Base-by-base conservation (phyloP, 2,113 vertebrate genomes). In the Ciconia boyciana region DNA sequence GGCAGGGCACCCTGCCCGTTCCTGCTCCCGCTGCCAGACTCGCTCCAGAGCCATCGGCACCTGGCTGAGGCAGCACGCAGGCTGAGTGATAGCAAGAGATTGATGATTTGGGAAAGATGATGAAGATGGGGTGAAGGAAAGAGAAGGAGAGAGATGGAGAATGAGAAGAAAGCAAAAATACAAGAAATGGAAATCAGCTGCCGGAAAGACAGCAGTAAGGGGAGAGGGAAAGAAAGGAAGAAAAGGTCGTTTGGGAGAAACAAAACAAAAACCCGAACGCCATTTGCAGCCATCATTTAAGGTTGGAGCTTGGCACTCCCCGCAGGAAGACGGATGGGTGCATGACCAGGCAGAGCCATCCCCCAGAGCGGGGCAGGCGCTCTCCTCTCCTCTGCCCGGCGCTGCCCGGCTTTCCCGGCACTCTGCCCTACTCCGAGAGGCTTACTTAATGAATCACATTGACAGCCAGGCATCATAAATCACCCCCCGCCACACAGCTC, bases 261-360 rank as follows among this genome's bases (percentile, higher is more conserved):
- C 16, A 22, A 24, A 61, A 77, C 44, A n/a, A 65, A 15, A 6
- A 1, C 20, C 15, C 3, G 1, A 12, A 55, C 3, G 3, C 36
- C 34, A 34, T 21, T 85, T 76, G 48, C 28, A 86, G 31, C 15
- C 25, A 22, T 61, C 61, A 43, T 10, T 44, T 70, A 64, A 70
- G 25, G 21, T 6, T 61, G 65, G 14, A 36, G 31, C 13, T 39
- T 58, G 49, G 12, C 60, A 66, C n/a, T 41, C 29, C 46, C 52
- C 13, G 3, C n/a, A 66, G 87, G n/a, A 83, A 79, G 68, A 76
- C 11, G 21, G n/a, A 66, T 71, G 49, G 21, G 22, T 82, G 32
- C 34, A 39, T 32, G 36, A 94, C 55, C 65, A 57, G n/a, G 39
- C 65, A 66, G 29, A 72, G 21, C 57, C 48, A 62, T 31, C 26